phyloP scores from a whole-genome alignment of 2,888 invertebrate species.

The Eudasyphora cyanicolor region DNA sequence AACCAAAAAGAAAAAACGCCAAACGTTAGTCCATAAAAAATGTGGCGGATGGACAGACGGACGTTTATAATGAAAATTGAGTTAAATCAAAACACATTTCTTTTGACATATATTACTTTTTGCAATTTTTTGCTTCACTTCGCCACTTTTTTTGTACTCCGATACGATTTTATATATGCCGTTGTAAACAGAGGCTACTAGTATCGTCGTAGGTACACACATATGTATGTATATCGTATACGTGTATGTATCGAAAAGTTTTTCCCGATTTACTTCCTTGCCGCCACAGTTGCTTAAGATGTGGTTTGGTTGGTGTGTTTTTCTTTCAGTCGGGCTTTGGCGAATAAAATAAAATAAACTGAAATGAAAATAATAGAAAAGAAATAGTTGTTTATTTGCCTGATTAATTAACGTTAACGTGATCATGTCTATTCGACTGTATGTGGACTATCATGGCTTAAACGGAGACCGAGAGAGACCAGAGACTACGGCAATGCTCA shows the following conservation, averaged over 20 bases:
- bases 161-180: not conserved
- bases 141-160: not conserved
- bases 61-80: constrained; percentile 31
- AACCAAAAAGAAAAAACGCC: constrained; percentile 21
- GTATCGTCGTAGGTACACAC: not conserved
- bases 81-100: constrained; percentile 35
- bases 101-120: constrained; percentile 62
- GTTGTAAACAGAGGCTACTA: too few relatives aligned
- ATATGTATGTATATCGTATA: too few relatives aligned
- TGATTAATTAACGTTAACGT: constrained; percentile 66
- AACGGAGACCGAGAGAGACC: not conserved
- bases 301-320: constrained; percentile 40
- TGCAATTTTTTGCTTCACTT: not conserved
- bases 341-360: constrained; percentile 17
- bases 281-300: constrained; percentile 52
- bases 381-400: constrained; percentile 65
- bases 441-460: constrained; percentile 54
- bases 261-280: constrained; percentile 61
- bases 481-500: not conserved
- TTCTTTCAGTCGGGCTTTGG: constrained; percentile 18
- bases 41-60: not conserved
- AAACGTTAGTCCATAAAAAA: constrained; percentile 9
- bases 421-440: constrained; percentile 45
- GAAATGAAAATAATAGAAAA: constrained; percentile 28
- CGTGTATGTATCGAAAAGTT: not conserved